Base-by-base conservation (phyloP, 2,797 vertebrate species). In the Valencia hispanica region DNA sequence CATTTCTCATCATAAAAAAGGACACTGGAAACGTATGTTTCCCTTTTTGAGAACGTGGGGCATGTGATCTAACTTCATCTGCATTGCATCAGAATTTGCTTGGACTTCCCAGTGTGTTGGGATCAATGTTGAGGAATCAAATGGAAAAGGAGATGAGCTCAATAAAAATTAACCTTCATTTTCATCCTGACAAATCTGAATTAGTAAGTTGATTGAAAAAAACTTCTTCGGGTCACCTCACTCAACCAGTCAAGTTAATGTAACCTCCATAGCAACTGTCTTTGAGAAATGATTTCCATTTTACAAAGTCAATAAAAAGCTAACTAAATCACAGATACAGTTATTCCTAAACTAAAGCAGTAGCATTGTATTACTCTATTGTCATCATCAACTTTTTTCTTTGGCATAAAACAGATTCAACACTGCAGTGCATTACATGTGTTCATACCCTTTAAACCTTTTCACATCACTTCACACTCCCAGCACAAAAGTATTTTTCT, bases 311-410 rank as follows among this genome's bases (percentile, higher is more conserved):
- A 51, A 65, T 2, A 30, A 5, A 36, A 45, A 14, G 55, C 43
- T 39, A 73, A 20, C 48, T 47, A 68, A 65, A 68, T 73, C 36
- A 61, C 9, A 72, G 0, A 72, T 43, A 53, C 14, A 73, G 25
- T 80, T 65, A 50, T 68, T 79, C 17, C 51, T 66, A 34, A 79
- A 79, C 7, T 51, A 51, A 20, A 72, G 47, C 14, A 75, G 68
- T 11, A 76, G 30, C 32, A 59, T 22, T n/a, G 75, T 15, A 57
- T 74, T 73, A 32, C 70, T 66, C 39, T 79, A 47, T 43, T 69
- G 22, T 10, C 47, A 80, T 70, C 63, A 69, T 84, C 43, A 79
- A 79, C 63, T 72, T 69, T 73, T 76, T 79, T 74, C 79, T 47
- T 22, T 68, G 1, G 72, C 2, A 70, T 0, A 74, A 41, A 41